A percentile compares a stretch with the other conserved stretches of the same genome.
Conservation (phyloP, 1,140 invertebrate genomes). For the Dinothrombium tinctorium region DNA sequence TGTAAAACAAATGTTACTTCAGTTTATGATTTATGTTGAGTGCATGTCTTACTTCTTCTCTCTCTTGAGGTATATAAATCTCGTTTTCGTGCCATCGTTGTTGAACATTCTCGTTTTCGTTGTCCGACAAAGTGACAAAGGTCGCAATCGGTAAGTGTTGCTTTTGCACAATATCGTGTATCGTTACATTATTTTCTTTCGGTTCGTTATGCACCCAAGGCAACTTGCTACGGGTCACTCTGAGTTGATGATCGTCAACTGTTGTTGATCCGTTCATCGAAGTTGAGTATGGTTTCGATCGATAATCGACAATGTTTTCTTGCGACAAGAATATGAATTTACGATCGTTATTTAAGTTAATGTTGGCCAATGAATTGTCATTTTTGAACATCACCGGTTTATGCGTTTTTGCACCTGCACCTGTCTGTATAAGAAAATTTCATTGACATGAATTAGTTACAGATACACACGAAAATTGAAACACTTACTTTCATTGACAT, state of each 20-base stretch:
- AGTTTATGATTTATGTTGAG: no score
- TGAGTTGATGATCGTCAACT: background rate
- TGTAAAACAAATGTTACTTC: no score
- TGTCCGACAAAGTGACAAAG: no score
- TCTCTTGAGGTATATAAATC: no score
- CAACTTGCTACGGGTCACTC: background rate
- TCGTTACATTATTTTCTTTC: background rate
- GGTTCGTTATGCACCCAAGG: background rate
- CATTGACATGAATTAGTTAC: background rate
- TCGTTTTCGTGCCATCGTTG: no score
- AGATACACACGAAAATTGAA: background rate
- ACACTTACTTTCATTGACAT: conserved; percentile 36
- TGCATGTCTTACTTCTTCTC: no score
- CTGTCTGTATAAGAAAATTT: conserved; percentile 16
- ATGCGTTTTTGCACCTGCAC: conserved; percentile 39
- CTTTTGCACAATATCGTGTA: background rate
- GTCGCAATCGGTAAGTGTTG: background rate
- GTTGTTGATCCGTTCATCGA: background rate
- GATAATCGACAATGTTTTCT: conserved; percentile 57
- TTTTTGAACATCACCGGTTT: conserved; percentile 38
- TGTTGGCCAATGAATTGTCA: conserved; percentile 20
- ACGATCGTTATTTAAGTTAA: conserved; percentile 48
- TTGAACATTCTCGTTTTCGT: no score
- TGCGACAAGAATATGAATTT: conserved; percentile 60
- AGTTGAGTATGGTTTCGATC: conserved; percentile 17